Percentiles rank a stretch among this genome's conserved stretches.
Conservation (phyloP, 2,113 vertebrate species). For the Tenrec ecaudatus region DNA sequence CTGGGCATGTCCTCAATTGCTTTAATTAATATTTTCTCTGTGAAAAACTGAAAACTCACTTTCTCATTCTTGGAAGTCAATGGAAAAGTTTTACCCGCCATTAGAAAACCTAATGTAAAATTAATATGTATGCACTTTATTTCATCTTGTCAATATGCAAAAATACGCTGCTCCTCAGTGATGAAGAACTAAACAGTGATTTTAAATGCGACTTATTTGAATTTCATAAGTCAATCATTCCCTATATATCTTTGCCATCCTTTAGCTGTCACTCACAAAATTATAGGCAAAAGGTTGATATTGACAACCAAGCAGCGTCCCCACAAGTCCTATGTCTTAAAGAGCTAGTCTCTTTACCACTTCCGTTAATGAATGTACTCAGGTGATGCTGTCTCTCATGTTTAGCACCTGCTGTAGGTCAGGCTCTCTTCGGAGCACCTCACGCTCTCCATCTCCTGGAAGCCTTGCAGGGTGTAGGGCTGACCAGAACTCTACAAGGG, state of each 20-base stretch:
- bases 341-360: background rate
- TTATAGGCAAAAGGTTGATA: constrained; percentile 47
- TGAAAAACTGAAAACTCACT: constrained; percentile 54
- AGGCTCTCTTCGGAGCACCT: background rate
- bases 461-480: background rate
- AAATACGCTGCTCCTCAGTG: constrained; percentile 83
- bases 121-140: constrained; percentile 85
- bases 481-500: background rate
- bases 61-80: constrained; percentile 61
- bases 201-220: constrained; percentile 83
- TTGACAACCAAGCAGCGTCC: background rate
- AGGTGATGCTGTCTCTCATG: background rate
- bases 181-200: constrained; percentile 79
- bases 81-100: constrained; percentile 58
- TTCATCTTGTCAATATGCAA: constrained; percentile 83
- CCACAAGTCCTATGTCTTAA: background rate
- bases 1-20: background rate
- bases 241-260: constrained; percentile 40
- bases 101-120: constrained; percentile 77
- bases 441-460: background rate
- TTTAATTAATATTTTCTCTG: constrained; percentile 43
- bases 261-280: constrained; percentile 80
- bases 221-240: constrained; percentile 82
- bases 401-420: background rate
- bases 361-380: background rate